phyloP scores from a whole-genome alignment of 1,140 invertebrate genomes.

The Pogonomyrmex californicus region DNA sequence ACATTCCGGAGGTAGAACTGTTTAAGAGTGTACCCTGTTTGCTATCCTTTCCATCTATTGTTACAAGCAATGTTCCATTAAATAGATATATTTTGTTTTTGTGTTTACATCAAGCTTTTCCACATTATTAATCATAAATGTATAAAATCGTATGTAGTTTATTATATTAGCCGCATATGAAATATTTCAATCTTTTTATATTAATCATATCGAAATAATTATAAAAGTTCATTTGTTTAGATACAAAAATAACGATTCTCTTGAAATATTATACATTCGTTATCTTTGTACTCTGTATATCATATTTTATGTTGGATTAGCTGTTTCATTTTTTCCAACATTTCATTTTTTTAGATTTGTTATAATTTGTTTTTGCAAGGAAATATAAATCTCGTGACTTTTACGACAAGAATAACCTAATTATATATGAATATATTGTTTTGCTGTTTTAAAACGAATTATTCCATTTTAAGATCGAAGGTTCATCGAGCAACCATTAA shows the following conservation, averaged over 20 bases:
- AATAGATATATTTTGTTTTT: neutral
- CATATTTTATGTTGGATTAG: conserved; percentile 11
- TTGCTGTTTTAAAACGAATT: neutral
- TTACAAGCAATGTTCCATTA: conserved; percentile 12
- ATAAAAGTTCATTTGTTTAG: neutral
- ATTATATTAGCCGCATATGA: neutral
- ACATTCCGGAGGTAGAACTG: conserved; percentile 91
- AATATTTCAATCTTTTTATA: neutral
- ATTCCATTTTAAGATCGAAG: conserved; percentile 89
- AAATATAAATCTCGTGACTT: neutral
- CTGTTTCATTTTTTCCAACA: neutral
- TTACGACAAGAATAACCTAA: neutral
- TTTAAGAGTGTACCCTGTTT: conserved; percentile 60
- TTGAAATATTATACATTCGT: neutral
- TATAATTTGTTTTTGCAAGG: neutral
- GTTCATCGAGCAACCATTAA: conserved; percentile 93
- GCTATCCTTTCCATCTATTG: neutral
- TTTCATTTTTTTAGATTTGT: neutral
- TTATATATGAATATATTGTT: neutral
- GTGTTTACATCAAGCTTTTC: neutral
- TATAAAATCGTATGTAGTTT: neutral
- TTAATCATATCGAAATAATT: neutral
- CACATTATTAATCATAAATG: neutral
- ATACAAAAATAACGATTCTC: neutral
- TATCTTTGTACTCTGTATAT: neutral